A percentile compares a stretch with the other conserved stretches of the same genome.
Conservation (phyloP, 2,797 vertebrate genomes). For the Natrix natrix region DNA sequence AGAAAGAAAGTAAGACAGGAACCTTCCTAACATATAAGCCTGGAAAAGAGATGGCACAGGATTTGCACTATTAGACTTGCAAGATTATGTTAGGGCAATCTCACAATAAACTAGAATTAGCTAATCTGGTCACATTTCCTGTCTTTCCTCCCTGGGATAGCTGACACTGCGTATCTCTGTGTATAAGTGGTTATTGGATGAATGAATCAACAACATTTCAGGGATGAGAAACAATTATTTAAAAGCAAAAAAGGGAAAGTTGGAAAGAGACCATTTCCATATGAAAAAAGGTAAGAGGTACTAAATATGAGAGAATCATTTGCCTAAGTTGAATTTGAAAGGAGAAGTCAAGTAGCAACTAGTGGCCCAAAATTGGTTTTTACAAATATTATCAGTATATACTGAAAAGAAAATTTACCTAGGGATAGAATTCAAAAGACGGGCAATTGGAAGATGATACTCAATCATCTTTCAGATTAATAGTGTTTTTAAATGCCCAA, state of each 20-base stretch:
- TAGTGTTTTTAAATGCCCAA: not conserved
- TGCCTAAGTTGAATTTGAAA: not conserved
- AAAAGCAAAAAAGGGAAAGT: constrained; percentile 40
- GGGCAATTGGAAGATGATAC: not conserved
- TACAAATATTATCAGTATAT: not conserved
- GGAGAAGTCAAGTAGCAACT: not conserved
- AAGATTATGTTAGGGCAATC: not conserved
- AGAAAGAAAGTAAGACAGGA: not conserved
- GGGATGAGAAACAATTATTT: constrained; percentile 19
- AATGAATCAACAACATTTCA: constrained; percentile 23
- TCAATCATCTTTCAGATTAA: not conserved
- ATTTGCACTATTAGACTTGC: not conserved
- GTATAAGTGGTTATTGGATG: not conserved
- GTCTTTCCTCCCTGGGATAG: not conserved
- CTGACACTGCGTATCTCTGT: not conserved
- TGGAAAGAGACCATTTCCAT: not conserved
- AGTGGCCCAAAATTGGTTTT: not conserved
- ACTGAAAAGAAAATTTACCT: not conserved
- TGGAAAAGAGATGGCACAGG: not conserved
- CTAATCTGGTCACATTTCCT: not conserved
- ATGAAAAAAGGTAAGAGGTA: not conserved
- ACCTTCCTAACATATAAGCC: not conserved
- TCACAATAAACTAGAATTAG: not conserved
- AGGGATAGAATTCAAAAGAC: not conserved
- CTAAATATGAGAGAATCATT: not conserved